These are phyloP conservation scores for Cromileptes altivelis DNA, from an alignment of 2,113 vertebrate genomes.

Conservation along the genomic window DNA sequence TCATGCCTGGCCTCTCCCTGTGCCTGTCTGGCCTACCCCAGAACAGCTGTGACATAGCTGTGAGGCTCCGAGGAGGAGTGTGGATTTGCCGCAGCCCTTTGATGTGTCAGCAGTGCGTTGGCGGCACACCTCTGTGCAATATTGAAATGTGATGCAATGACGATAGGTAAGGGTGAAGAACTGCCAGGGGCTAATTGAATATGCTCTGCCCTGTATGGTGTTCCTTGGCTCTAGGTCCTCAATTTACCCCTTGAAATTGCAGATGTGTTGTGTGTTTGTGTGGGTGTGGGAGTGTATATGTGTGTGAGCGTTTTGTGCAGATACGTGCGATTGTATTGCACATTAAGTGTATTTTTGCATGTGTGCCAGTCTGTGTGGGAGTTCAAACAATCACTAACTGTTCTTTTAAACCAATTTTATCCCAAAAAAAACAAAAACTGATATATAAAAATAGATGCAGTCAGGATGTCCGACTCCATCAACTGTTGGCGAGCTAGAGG, in stretches of 20 bases:
- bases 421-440: slow-evolving; percentile 43
- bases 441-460: slow-evolving; percentile 23
- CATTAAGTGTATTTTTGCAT: slow-evolving; percentile 2
- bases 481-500: slow-evolving; percentile 43
- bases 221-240: slow-evolving; percentile 47
- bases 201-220: slow-evolving; percentile 57
- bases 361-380: background rate
- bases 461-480: slow-evolving; percentile 22
- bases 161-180: slow-evolving; percentile 71
- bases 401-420: slow-evolving; percentile 23
- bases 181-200: slow-evolving; percentile 74
- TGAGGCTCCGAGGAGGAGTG: slow-evolving; percentile 63
- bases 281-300: background rate
- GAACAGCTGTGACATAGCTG: slow-evolving; percentile 71
- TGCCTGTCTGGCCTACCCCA: slow-evolving; percentile 52
- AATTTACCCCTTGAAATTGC: slow-evolving; percentile 60
- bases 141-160: slow-evolving; percentile 77
- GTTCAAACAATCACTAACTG: slow-evolving; percentile 26
- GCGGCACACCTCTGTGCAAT: slow-evolving; percentile 72
- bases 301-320: slow-evolving; percentile 11
- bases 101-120: slow-evolving; percentile 81
- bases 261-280: slow-evolving; percentile 46
- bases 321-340: background rate
- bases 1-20: slow-evolving; percentile 78
- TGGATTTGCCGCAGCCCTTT: slow-evolving; percentile 78